These are phyloP conservation scores for Dunckerocampus dactyliophorus DNA, from an alignment of 2,113 vertebrate species.

Conservation along the genomic window DNA sequence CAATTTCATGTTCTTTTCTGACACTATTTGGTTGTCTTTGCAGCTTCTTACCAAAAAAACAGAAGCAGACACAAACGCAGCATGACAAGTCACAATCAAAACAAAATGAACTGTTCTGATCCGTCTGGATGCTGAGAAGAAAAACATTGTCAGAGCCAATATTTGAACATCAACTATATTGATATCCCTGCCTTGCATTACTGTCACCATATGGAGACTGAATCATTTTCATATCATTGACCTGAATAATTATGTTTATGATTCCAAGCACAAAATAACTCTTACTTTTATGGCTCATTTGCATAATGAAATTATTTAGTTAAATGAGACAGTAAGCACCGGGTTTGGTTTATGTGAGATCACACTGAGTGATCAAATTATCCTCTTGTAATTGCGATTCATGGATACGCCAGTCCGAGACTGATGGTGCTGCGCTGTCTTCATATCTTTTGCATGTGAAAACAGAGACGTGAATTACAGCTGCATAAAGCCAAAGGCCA, in stretches of 20 bases:
- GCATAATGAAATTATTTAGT: conserved; percentile 52
- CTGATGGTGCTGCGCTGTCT: conserved; percentile 39
- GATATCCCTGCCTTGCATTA: conserved; percentile 27
- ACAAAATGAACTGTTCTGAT: conserved; percentile 18
- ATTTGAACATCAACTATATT: conserved; percentile 11
- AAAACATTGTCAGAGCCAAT: background rate
- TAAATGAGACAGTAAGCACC: conserved; percentile 42
- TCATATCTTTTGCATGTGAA: conserved; percentile 29
- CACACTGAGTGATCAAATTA: conserved; percentile 29
- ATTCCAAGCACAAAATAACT: conserved; percentile 34
- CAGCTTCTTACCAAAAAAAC: background rate
- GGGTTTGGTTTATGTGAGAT: conserved; percentile 46
- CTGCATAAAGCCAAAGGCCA: conserved; percentile 14
- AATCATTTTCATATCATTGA: conserved; percentile 42
- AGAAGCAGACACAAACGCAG: no score
- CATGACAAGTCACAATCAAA: conserved; percentile 17
- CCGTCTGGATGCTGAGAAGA: background rate
- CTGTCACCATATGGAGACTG: conserved; percentile 40
- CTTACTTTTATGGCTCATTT: conserved; percentile 54
- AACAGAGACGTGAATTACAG: conserved; percentile 28
- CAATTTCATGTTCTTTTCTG: background rate
- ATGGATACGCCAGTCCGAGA: conserved; percentile 24
- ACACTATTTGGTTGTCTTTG: conserved; percentile 30
- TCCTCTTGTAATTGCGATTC: conserved; percentile 39
- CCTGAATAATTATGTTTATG: conserved; percentile 49